These are phyloP conservation scores for Sinotaia quadrata DNA, from an alignment of 2,888 invertebrate species.

Conservation along the genomic window DNA sequence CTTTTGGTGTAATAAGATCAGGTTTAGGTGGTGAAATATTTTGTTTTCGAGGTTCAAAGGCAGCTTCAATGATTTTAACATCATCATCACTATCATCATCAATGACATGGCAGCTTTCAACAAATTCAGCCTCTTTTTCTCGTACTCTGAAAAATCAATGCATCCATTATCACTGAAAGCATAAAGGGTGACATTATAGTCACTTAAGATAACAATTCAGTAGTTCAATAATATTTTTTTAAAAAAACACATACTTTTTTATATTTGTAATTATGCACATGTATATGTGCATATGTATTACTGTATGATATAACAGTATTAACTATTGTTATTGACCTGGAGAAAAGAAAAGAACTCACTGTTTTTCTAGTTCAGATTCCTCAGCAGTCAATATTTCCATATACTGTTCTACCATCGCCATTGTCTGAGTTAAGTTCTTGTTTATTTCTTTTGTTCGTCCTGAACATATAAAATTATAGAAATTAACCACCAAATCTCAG, in stretches of 20 bases:
- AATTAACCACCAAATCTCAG: not conserved
- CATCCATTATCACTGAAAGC: too few relatives aligned
- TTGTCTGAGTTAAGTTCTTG: slow-evolving; percentile 48
- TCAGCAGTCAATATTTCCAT: slow-evolving; percentile 45
- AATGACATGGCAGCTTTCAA: slow-evolving; percentile 33
- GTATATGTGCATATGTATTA: slow-evolving; percentile 5
- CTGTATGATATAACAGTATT: slow-evolving; percentile 1
- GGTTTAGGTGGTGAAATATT: not conserved
- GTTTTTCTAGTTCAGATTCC: slow-evolving; percentile 52
- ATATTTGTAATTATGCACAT: not conserved
- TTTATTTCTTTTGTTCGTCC: slow-evolving; percentile 53
- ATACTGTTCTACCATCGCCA: slow-evolving; percentile 46
- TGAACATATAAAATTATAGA: slow-evolving; percentile 24
- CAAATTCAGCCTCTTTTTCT: slow-evolving; percentile 13
- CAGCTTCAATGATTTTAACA: slow-evolving; percentile 61
- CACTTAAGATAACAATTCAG: too few relatives aligned
- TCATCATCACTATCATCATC: slow-evolving; percentile 65
- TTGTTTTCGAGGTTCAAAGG: slow-evolving; percentile 43
- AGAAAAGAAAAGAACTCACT: slow-evolving; percentile 25
- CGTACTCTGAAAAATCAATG: slow-evolving; percentile 18
- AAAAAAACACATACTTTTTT: not conserved
- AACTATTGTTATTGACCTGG: slow-evolving; percentile 17
- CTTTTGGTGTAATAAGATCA: slow-evolving; percentile 15
- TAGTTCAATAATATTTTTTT: not conserved
- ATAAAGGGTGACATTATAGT: too few relatives aligned